phyloP scores from a whole-genome alignment of 2,113 vertebrate species.

The Sander vitreus region DNA sequence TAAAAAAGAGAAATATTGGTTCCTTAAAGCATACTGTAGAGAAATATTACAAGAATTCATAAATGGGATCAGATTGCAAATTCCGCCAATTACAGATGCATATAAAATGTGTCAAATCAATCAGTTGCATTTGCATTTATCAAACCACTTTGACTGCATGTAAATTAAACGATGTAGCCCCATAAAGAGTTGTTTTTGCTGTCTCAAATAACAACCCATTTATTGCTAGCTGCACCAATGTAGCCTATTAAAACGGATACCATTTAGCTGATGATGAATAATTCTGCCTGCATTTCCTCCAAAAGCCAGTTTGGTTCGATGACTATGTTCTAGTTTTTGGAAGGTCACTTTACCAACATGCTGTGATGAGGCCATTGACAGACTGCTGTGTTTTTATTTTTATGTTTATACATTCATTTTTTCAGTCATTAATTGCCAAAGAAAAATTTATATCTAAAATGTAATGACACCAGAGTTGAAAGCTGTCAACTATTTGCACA shows the following conservation, averaged over 20 bases:
- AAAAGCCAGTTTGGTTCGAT: slow-evolving; percentile 14
- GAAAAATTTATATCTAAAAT: slow-evolving; percentile 24
- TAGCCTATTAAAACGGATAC: slow-evolving; percentile 23
- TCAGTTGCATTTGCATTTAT: slow-evolving; percentile 39
- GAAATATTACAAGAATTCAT: slow-evolving; percentile 5
- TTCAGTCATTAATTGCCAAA: slow-evolving; percentile 5
- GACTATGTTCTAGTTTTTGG: neutral
- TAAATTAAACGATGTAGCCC: slow-evolving; percentile 37
- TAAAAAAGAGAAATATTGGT: slow-evolving; percentile 12
- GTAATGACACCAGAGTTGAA: slow-evolving; percentile 53
- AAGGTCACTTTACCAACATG: slow-evolving; percentile 30
- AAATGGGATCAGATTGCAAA: slow-evolving; percentile 33
- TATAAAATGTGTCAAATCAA: slow-evolving; percentile 39
- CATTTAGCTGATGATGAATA: slow-evolving; percentile 41
- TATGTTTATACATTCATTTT: slow-evolving; percentile 2
- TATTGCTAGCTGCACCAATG: slow-evolving; percentile 23
- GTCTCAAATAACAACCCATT: slow-evolving; percentile 26
- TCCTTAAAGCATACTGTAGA: neutral
- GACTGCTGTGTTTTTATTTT: neutral
- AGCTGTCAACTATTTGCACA: slow-evolving; percentile 58
- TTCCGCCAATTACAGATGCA: slow-evolving; percentile 32
- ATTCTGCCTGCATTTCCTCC: slow-evolving; percentile 19
- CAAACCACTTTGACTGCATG: slow-evolving; percentile 40
- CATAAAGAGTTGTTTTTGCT: slow-evolving; percentile 27
- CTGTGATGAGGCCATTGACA: slow-evolving; percentile 24